These are phyloP conservation scores for Dendrolimus pini DNA, from an alignment of 2,888 invertebrate genomes.

Conservation along the genomic window DNA sequence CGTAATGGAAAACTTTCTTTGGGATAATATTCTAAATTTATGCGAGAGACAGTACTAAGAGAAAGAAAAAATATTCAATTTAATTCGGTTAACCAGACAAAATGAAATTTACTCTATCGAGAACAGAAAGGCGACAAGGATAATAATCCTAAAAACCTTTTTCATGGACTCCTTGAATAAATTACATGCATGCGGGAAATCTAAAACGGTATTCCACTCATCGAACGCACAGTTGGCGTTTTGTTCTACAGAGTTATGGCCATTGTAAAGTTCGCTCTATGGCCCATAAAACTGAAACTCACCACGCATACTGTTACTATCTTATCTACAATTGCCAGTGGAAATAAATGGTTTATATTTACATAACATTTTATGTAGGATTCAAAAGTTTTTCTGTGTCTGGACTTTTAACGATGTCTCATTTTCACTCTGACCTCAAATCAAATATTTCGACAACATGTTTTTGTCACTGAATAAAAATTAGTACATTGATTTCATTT, in stretches of 20 bases:
- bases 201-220: neutral
- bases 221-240: constrained; percentile 8
- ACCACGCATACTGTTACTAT: constrained; percentile 19
- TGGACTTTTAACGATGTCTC: neutral
- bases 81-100: no score
- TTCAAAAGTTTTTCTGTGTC: neutral
- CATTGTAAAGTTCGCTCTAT: constrained; percentile 28
- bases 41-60: no score
- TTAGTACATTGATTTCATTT: no score
- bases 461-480: no score
- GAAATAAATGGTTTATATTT: constrained; percentile 1
- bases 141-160: neutral
- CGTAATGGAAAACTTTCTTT: no score
- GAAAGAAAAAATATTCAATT: no score
- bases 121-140: neutral
- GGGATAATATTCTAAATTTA: no score
- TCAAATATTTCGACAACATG: no score
- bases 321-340: constrained; percentile 19
- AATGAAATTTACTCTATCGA: no score
- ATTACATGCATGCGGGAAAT: neutral
- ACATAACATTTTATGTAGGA: neutral
- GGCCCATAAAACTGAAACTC: constrained; percentile 28
- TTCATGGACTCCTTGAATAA: neutral
- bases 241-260: constrained; percentile 20
- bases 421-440: neutral